Evolutionary conservation across 2,797 vertebrate species (phyloP).

Genomic region (Sebastes goodei): DNA sequence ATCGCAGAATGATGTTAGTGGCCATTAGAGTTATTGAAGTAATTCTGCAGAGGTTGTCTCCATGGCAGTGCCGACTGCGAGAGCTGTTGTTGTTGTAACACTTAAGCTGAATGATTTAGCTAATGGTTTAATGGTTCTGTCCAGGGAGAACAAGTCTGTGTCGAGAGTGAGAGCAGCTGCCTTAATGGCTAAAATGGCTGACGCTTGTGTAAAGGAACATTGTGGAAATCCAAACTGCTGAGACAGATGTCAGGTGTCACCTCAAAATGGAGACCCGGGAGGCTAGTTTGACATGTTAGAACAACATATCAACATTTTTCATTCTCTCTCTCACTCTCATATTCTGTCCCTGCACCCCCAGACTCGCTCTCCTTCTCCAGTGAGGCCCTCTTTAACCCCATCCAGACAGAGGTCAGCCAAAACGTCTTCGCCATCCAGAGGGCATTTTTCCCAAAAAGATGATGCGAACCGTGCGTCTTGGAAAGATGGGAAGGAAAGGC

Average conservation of each 20-base stretch:
- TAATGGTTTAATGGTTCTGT: constrained; percentile 75
- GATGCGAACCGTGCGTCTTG: constrained; percentile 1
- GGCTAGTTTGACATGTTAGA: neutral
- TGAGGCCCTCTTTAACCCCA: constrained; percentile 30
- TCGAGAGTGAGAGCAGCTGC: constrained; percentile 53
- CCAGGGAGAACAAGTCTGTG: constrained; percentile 61
- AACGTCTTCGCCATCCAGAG: neutral
- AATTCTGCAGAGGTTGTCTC: constrained; percentile 81
- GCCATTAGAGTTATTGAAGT: constrained; percentile 86
- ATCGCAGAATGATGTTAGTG: constrained; percentile 82
- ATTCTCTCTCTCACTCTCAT: neutral
- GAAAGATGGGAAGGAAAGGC: constrained; percentile 26
- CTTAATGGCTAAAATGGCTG: constrained; percentile 65
- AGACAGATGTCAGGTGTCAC: constrained; percentile 29
- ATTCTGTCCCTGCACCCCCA: constrained; percentile 19
- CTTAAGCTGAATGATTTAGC: constrained; percentile 76
- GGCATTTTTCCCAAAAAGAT: neutral
- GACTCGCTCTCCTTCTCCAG: constrained; percentile 32
- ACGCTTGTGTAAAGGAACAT: constrained; percentile 36
- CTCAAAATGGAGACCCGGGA: constrained; percentile 30
- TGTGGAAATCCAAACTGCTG: constrained; percentile 43
- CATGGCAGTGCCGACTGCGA: constrained; percentile 58
- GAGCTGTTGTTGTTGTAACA: constrained; percentile 71
- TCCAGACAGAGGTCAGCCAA: constrained; percentile 17
- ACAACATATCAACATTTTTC: neutral